Evolutionary conservation across 2,797 vertebrate species (phyloP).

Genomic region (Cryptoprocta ferox): DNA sequence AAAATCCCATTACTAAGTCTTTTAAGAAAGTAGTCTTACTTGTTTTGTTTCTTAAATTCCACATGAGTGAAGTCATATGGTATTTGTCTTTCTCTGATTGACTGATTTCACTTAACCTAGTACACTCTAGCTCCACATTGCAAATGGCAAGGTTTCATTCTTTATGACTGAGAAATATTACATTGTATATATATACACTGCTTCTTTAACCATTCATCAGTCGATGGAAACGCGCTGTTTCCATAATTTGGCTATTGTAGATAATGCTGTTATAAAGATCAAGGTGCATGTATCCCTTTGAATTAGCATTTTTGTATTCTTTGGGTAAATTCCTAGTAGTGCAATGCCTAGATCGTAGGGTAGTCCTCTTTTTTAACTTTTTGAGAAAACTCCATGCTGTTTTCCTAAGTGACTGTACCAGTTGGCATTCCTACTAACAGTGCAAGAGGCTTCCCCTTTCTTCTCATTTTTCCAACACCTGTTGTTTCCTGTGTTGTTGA

Average conservation of each 20-base stretch:
- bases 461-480: not conserved
- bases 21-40: no score
- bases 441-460: not conserved
- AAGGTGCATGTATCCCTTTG: not conserved
- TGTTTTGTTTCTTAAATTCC: no score
- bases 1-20: no score
- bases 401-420: not conserved
- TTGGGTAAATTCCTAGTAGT: not conserved
- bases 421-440: not conserved
- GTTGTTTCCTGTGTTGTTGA: not conserved
- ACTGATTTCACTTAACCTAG: no score
- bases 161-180: no score
- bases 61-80: no score
- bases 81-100: no score
- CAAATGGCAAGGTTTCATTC: no score
- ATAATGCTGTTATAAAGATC: not conserved
- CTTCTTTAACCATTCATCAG: not conserved
- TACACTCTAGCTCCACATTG: no score
- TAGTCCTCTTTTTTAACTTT: not conserved
- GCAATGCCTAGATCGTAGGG: not conserved
- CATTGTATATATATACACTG: no score
- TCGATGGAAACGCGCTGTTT: not conserved
- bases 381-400: not conserved
- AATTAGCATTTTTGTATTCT: not conserved
- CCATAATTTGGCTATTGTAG: not conserved